Conservation (phyloP, 2,888 invertebrate species). For the Lissocephala sabroskyi region DNA sequence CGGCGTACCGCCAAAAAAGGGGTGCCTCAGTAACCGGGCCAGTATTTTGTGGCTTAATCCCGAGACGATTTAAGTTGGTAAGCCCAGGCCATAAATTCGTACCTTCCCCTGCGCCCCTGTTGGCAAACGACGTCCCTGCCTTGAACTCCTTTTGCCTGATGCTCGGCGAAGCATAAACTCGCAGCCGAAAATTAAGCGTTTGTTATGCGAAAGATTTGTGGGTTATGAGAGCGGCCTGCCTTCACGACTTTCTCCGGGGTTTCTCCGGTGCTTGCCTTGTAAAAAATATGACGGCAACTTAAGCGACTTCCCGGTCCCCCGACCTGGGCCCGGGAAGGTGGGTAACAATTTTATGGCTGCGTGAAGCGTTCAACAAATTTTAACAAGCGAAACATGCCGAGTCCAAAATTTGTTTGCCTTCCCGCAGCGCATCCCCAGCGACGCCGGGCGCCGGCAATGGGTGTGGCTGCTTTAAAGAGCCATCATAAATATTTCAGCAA, state of each 20-base stretch:
- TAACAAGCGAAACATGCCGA: slow-evolving; percentile 21
- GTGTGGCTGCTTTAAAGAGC: not conserved
- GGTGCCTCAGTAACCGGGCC: no score
- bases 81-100: no score
- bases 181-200: slow-evolving; percentile 45
- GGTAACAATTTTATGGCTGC: slow-evolving; percentile 20
- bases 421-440: no score
- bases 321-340: not conserved
- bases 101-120: no score
- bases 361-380: slow-evolving; percentile 30
- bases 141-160: not conserved
- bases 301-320: no score
- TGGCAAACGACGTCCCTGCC: no score
- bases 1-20: slow-evolving; percentile 5
- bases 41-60: no score
- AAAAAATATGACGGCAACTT: slow-evolving; percentile 8
- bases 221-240: slow-evolving; percentile 22
- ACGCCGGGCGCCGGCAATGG: no score
- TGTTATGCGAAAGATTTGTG: slow-evolving; percentile 45
- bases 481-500: slow-evolving; percentile 19
- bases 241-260: no score
- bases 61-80: no score
- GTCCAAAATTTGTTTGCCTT: slow-evolving; percentile 29
- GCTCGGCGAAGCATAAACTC: not conserved
- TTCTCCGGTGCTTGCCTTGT: not conserved